Evolutionary conservation across 2,113 vertebrate genomes (phyloP).

Genomic region (Sisor rabdophorus): DNA sequence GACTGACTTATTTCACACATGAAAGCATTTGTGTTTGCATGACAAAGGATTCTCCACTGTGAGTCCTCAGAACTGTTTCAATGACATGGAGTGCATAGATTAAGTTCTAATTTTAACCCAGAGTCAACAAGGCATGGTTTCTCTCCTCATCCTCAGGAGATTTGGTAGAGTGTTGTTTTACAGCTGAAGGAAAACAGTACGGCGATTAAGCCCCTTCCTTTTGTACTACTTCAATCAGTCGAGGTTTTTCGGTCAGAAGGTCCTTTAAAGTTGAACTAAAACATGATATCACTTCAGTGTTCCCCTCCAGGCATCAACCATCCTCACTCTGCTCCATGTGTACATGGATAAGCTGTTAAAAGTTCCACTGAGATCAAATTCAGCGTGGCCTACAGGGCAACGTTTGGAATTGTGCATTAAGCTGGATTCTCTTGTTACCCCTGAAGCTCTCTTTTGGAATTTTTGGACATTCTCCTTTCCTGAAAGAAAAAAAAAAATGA

Average conservation of each 20-base stretch:
- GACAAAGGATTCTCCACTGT: not conserved
- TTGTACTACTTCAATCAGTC: not conserved
- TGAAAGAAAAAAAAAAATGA: not conserved
- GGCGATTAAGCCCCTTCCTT: not conserved
- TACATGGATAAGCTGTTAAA: not conserved
- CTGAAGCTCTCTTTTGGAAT: not conserved
- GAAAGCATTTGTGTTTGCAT: not conserved
- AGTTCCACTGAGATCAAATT: not conserved
- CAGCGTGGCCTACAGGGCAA: not conserved
- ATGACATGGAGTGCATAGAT: not conserved
- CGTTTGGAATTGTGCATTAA: not conserved
- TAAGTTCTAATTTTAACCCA: not conserved
- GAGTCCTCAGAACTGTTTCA: not conserved
- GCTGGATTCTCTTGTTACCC: not conserved
- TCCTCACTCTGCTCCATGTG: not conserved
- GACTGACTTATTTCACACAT: not conserved
- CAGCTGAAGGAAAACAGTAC: not conserved
- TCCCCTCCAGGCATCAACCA: not conserved
- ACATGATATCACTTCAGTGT: slow-evolving; percentile 4
- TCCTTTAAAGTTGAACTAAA: slow-evolving; percentile 16
- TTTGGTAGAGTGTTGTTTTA: not conserved
- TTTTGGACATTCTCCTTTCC: not conserved
- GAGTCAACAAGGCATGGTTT: not conserved
- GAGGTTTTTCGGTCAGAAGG: slow-evolving; percentile 4
- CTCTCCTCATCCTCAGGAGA: not conserved